Evolutionary conservation across 1,140 invertebrate genomes (phyloP), one percentile per base, ranked within the genome.

Genomic region (Drosophila pallidifrons): DNA sequence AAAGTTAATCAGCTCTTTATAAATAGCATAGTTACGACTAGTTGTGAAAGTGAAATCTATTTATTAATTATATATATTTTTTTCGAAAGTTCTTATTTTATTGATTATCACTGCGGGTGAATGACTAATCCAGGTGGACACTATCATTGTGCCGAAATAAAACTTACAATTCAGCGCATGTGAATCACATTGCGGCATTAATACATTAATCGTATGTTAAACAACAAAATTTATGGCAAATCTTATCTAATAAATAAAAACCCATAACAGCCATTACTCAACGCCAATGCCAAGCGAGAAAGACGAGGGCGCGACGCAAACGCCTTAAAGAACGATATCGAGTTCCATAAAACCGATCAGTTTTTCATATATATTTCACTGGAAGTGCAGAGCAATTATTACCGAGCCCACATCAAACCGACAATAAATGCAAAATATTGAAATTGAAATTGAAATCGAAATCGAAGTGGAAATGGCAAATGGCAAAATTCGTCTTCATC

Each of bases 201-300:
- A 66, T 41, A 58, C 32, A 43, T 58, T 66, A 72, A 72, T 72
- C 69, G 51, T 45, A 35, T 69, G 66, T 68, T 41, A 59, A 68
- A 66, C 51, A 54, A 54, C 13, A 47, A 35, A 69, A 38, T 38
- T 2, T 43, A 46, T 1, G 30, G 3, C 28, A 35, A 71, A 71
- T 59, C 70, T 73, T 73, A 73, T 73, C 70, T 59, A 25, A 32
- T 66, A 35, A 41, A 57, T 55, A 55, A 46, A 64, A 55, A 15
- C 47, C 41, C 45, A 67, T 49, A 32, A n/a, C 52, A 49, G 60
- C 54, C 32, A 55, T 66, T 73, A 68, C 64, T 68, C 70, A 73
- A 73, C 46, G 45, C 11, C 54, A 57, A 49, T 28, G 47, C 25
- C 38, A 35, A 30, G 1, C 6, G 15, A 10, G 32, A 38, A 20